Evolutionary conservation across 2,888 invertebrate genomes (phyloP).

Genomic region (Meloe dianella): DNA sequence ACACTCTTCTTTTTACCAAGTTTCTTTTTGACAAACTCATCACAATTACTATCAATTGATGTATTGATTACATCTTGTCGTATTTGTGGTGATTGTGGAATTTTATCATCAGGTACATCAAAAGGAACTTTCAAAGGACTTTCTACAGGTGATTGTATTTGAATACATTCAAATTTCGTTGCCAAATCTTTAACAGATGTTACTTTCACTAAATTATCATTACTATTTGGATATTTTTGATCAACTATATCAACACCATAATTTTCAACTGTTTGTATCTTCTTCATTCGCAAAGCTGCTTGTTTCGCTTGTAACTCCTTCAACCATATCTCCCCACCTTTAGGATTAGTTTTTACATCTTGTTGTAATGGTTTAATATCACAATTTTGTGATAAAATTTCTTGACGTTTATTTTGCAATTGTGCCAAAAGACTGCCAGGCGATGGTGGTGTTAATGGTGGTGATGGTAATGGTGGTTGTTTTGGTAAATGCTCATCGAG

Average conservation of each 20-base stretch:
- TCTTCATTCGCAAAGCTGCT: constrained; percentile 66
- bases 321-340: constrained; percentile 69
- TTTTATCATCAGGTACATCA: constrained; percentile 47
- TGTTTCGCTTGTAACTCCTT: constrained; percentile 83
- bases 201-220: constrained; percentile 49
- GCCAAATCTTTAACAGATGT: constrained; percentile 78
- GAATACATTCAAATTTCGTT: constrained; percentile 74
- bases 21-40: constrained; percentile 61
- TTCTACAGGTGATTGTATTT: constrained; percentile 54
- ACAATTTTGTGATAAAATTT: constrained; percentile 63
- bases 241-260: constrained; percentile 47
- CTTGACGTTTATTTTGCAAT: constrained; percentile 69
- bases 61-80: constrained; percentile 36
- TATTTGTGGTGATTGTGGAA: not conserved
- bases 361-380: constrained; percentile 56
- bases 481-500: constrained; percentile 64
- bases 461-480: constrained; percentile 36
- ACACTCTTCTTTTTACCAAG: constrained; percentile 90
- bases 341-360: constrained; percentile 47
- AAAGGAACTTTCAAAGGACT: constrained; percentile 57
- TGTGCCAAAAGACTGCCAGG: constrained; percentile 65
- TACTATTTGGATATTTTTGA: constrained; percentile 38
- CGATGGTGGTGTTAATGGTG: constrained; percentile 37
- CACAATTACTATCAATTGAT: constrained; percentile 48
- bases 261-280: constrained; percentile 59